Evolutionary conservation across 2,888 invertebrate species (phyloP).

Genomic region (Phortica magna): DNA sequence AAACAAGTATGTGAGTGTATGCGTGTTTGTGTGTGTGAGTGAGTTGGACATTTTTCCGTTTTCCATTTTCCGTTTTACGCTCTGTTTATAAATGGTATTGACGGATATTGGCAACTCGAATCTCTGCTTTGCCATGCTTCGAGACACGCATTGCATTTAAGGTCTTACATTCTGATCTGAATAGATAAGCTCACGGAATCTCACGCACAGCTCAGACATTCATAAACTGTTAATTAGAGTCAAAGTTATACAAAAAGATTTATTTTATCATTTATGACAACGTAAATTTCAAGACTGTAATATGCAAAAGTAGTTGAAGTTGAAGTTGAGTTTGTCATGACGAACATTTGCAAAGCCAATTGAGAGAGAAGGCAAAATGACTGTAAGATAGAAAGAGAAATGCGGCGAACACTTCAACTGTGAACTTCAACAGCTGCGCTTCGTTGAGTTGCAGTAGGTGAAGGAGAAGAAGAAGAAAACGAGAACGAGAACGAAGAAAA

Average conservation of each 20-base stretch:
- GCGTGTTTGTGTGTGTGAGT: too few relatives aligned
- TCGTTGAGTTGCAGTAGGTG: neutral
- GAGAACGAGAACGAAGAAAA: too few relatives aligned
- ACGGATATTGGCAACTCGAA: slow-evolving; percentile 35
- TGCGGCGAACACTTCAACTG: neutral
- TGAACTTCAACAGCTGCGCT: slow-evolving; percentile 20
- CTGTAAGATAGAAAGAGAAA: neutral
- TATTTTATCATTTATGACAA: too few relatives aligned
- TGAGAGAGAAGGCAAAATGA: neutral
- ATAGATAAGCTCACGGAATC: neutral
- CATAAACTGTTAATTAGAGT: neutral
- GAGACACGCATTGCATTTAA: slow-evolving; percentile 10
- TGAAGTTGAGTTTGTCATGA: neutral
- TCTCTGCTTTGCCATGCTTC: slow-evolving; percentile 14
- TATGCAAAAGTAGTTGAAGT: too few relatives aligned
- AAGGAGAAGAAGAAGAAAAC: neutral
- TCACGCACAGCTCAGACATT: too few relatives aligned
- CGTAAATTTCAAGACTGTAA: too few relatives aligned
- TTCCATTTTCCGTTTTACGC: slow-evolving; percentile 20
- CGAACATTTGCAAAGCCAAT: slow-evolving; percentile 10
- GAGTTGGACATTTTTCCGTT: too few relatives aligned
- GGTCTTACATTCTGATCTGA: neutral
- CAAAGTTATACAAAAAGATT: too few relatives aligned
- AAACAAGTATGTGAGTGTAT: neutral
- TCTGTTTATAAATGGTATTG: slow-evolving; percentile 35